Base-by-base conservation (phyloP, 2,888 invertebrate species). In the Drosophila neotestacea region DNA sequence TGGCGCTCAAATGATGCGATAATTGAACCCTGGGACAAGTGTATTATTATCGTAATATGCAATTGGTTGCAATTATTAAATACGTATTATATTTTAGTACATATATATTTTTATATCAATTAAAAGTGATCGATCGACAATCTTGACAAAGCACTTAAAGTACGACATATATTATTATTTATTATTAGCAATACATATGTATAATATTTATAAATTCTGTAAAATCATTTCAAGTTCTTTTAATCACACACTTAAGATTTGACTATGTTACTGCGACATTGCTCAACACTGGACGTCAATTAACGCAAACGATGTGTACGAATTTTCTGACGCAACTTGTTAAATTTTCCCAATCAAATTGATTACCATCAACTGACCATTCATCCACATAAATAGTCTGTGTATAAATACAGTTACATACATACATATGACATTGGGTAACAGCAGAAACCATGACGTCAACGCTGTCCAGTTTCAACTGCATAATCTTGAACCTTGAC, bases 401-500 rank as follows among this genome's bases (percentile, higher is more conserved):
- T 10, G 16, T n/a, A 42, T n/a, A 36, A 4, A n/a, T 13, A 39
- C 39, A 13, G 36, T 36, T 13, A 46, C 10, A 30, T 22, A 38
- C n/a, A 4, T 6, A 9, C 27, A n/a, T 28, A 4, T 41, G 68
- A 38, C 72, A 68, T 76, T 76, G 76, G 52, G 39, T 58, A 46
- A 55, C 41, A 61, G 38, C 70, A 56, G 13, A 27, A 36, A 56
- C 38, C 13, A 60, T 60, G 59, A 60, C 59, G 59, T 60, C 62
- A 63, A 34, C 46, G 50, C 41, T 50, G 59, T 60, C 59, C 59
- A 60, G 59, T 50, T 60, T 60, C 11, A 73, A 79, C 84, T 78
- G 76, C 78, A 75, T 41, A 52, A 67, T 56, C 70, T 77, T 59
- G 64, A 69, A 64, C 69, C 77, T 64, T 61, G 61, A 28, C 50